Percentiles rank a stretch among this genome's conserved stretches.
These are phyloP conservation scores for Drosophila affinis DNA, from an alignment of 2,888 invertebrate species.

Conservation along the genomic window DNA sequence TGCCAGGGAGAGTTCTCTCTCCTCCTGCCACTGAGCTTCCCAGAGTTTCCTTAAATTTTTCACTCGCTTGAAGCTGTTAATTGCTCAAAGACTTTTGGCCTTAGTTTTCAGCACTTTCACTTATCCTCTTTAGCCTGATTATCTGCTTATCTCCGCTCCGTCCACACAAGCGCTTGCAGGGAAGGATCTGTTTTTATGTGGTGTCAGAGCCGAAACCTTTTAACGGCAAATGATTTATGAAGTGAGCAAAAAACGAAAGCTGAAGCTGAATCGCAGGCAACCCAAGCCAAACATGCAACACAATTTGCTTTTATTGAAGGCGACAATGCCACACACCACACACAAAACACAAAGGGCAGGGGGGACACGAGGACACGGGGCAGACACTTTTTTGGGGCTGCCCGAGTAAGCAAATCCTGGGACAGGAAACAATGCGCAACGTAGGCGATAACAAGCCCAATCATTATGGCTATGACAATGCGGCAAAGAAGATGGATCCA, in stretches of 20 bases:
- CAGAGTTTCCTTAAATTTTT: background rate
- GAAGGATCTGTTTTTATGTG: conserved; percentile 50
- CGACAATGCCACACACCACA: conserved; percentile 52
- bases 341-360: conserved; percentile 28
- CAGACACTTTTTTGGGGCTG: conserved; percentile 42
- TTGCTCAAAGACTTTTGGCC: conserved; percentile 37
- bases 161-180: background rate
- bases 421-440: conserved; percentile 67
- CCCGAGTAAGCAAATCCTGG: conserved; percentile 29
- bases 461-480: conserved; percentile 72
- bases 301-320: conserved; percentile 78
- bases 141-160: conserved; percentile 53
- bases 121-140: conserved; percentile 45
- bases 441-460: conserved; percentile 77
- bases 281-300: conserved; percentile 73
- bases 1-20: conserved; percentile 15
- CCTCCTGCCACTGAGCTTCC: background rate
- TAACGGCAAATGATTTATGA: conserved; percentile 74
- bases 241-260: conserved; percentile 50
- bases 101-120: conserved; percentile 22
- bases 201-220: conserved; percentile 65
- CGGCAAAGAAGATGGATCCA: conserved; percentile 39
- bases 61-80: conserved; percentile 17
- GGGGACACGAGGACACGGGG: conserved; percentile 9
- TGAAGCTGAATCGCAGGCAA: conserved; percentile 16